phyloP scores from a whole-genome alignment of 2,797 vertebrate species.

The Cirrhinus molitorella region DNA sequence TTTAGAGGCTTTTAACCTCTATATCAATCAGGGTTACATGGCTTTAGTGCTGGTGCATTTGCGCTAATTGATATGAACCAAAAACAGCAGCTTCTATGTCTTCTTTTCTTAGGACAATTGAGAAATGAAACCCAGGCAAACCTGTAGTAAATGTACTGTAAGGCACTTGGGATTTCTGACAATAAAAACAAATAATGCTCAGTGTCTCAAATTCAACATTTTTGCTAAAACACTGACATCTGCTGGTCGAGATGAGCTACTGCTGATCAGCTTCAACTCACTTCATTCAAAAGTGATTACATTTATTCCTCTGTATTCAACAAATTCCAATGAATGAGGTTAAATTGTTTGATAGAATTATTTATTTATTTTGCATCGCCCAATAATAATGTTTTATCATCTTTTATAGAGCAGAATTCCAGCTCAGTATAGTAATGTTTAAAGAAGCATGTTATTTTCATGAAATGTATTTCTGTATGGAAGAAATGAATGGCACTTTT shows the following conservation, averaged over 20 bases:
- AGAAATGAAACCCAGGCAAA: not conserved
- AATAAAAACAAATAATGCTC: not conserved
- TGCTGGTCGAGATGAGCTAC: not conserved
- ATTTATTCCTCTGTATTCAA: not conserved
- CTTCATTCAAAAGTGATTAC: not conserved
- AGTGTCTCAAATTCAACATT: not conserved
- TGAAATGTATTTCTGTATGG: not conserved
- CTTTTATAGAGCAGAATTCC: not conserved
- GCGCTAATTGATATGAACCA: slow-evolving; percentile 62
- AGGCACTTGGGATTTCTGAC: not conserved
- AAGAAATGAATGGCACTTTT: not conserved
- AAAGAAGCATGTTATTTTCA: not conserved
- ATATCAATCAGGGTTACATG: too few species aligned
- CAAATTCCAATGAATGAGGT: not conserved
- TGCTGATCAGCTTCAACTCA: not conserved
- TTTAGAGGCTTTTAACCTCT: too few species aligned
- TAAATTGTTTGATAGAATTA: not conserved
- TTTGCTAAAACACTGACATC: not conserved
- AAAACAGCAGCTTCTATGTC: slow-evolving; percentile 74
- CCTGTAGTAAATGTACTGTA: not conserved
- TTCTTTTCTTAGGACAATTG: not conserved
- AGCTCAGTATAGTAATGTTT: not conserved
- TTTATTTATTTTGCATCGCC: not conserved
- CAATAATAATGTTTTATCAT: not conserved
- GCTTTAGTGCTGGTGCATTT: too few species aligned